These are phyloP conservation scores for Paratrypauchen microcephalus DNA, from an alignment of 2,797 vertebrate species.

Conservation along the genomic window DNA sequence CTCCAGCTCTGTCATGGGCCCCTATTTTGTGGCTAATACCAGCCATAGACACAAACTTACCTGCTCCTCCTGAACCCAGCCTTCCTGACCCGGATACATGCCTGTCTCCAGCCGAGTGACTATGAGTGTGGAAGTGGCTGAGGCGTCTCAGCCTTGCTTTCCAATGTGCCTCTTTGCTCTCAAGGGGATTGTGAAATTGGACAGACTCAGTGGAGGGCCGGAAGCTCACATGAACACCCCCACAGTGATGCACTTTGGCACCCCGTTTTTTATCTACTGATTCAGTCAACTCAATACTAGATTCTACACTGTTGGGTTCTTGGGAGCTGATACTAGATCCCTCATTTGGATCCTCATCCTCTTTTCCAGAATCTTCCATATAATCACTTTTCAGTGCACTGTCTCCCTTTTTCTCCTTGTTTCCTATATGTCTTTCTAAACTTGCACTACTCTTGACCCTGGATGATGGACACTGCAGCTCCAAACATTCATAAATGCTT, in stretches of 20 bases:
- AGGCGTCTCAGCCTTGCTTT: conserved; percentile 91
- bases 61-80: conserved; percentile 52
- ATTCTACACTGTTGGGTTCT: conserved; percentile 77
- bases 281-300: conserved; percentile 68
- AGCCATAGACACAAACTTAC: conserved; percentile 65
- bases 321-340: conserved; percentile 75
- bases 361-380: conserved; percentile 40
- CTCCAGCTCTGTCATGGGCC: conserved; percentile 45
- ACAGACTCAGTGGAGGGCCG: conserved; percentile 94
- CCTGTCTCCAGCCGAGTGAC: conserved; percentile 77
- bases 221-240: conserved; percentile 92
- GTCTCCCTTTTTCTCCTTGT: conserved; percentile 39
- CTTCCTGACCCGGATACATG: conserved; percentile 51
- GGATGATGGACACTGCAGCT: conserved; percentile 71
- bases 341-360: conserved; percentile 36
- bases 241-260: conserved; percentile 82
- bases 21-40: conserved; percentile 60
- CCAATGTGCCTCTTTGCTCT: conserved; percentile 96
- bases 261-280: conserved; percentile 82
- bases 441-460: conserved; percentile 37
- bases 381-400: conserved; percentile 27
- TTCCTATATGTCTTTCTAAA: conserved; percentile 64
- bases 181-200: conserved; percentile 95
- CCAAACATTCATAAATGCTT: conserved; percentile 82
- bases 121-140: conserved; percentile 90